Evolutionary conservation across 2,888 invertebrate genomes (phyloP), one percentile per base, ranked within the genome.

Genomic region (Cheilosia impressa): DNA sequence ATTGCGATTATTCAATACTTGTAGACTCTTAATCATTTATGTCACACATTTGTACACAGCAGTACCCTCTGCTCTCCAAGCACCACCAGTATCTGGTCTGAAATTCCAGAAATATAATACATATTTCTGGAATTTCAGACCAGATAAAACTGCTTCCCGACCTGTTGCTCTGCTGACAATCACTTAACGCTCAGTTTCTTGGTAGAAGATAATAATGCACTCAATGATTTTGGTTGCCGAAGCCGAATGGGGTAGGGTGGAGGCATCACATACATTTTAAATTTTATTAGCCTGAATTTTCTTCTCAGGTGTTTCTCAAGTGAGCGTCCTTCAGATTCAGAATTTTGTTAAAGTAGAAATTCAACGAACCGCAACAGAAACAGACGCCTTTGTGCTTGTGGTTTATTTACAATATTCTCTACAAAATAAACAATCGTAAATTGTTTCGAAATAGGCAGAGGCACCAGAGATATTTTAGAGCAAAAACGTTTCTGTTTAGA

Each of bases 391-490:
- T 4, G 24, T 24, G 15, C 7, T 52, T 52, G 24, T 15, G 24
- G 24, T 52, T 24, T 47, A 24, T 52, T 52, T 24, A 24, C 52
- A 52, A 52, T 13, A 0, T 5, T 13, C 4, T 27, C 2, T n/a
- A 27, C 24, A 15, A 52, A 24, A 52, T 52, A 52, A 52, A 52
- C 52, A 52, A 15, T 52, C 50, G 52, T 13, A 13, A 22, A 13
- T 52, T 52, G 13, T 22, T 52, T 24, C 24, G 6, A 5, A 15
- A n/a, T 5, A 24, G 22, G 50, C 22, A 50, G 50, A 9, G 4
- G 10, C 19, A 3, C 10, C 9, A n/a, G 1, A 47, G 9, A 45
- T 27, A 27, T 27, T 27, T 27, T 0, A n/a, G 22, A 22, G 52
- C 15, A 4, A 24, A 52, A 52, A 52, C 4, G 5, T 13, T 24